These are phyloP conservation scores for Enteromius argenteus DNA, from an alignment of 2,797 vertebrate genomes.

Conservation along the genomic window DNA sequence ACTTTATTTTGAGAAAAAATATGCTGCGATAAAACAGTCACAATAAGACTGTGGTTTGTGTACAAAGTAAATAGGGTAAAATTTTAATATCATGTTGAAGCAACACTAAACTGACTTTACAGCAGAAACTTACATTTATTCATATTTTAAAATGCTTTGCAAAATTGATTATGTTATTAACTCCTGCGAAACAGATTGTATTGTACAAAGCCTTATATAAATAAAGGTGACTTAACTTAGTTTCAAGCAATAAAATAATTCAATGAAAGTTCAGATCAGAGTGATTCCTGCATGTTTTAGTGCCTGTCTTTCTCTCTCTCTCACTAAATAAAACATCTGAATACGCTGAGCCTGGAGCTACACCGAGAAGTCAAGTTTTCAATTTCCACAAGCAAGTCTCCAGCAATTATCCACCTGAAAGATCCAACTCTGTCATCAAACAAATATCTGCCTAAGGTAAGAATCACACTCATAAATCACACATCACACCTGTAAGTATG, in stretches of 20 bases:
- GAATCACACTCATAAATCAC: constrained; percentile 78
- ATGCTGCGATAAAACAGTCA: neutral
- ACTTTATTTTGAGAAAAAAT: neutral
- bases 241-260: neutral
- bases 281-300: constrained; percentile 28
- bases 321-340: constrained; percentile 62
- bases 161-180: neutral
- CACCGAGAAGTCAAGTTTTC: constrained; percentile 74
- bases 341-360: constrained; percentile 69
- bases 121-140: neutral
- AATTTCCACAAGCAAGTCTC: constrained; percentile 79
- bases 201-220: neutral
- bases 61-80: neutral
- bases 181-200: neutral
- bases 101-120: neutral
- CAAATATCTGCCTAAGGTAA: constrained; percentile 82
- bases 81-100: neutral
- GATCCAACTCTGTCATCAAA: constrained; percentile 84
- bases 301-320: constrained; percentile 6
- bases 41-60: neutral
- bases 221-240: neutral
- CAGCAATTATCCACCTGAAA: constrained; percentile 85
- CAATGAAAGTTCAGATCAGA: neutral
- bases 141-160: neutral
- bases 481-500: constrained; percentile 52